Base-by-base conservation (phyloP, 2,888 invertebrate genomes). In the Drosophila kanekoi region DNA sequence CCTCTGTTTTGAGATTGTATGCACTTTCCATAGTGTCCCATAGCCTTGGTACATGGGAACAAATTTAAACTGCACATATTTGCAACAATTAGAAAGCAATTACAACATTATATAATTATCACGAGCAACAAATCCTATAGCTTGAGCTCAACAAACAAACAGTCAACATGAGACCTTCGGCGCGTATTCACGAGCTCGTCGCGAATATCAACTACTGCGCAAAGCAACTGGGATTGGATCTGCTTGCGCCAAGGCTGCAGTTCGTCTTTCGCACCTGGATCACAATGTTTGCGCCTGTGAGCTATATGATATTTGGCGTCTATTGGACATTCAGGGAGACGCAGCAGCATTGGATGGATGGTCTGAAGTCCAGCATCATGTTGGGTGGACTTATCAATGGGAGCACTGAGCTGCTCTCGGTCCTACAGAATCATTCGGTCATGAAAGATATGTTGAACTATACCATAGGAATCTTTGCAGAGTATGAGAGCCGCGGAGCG, bases 281-380 rank as follows among this genome's bases (percentile, higher is more conserved):
- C 10, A 60, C 65, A 9, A 23, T 38, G 1, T 51, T 49, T 11
- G 52, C 52, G 0, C 63, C 72, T 6, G 0, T 14, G 0, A 63
- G 8, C 18, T 82, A 68, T 14, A 8, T 38, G 1, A 16, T 61
- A 1, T 82, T 75, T 35, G 44, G 64, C 0, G 4, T 64, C 1
- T 61, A 44, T 23, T 68, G 56, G 14, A 53, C 72, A 5, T n/a
- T 63, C 10, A 47, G 43, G 1, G 62, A 77, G 18, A 33, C 51
- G 0, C 40, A 44, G 9, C 28, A 51, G 2, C 35, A 59, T 20
- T 87, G 67, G 81, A n/a, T 20, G 8, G 81, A 72, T 13, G 54
- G 69, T 11, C 33, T 82, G 0, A 82, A 76, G 13, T 32, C 68
- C 3, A 54, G 49, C 37, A 23, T 84, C 1, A 82, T 84, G 87